Percentiles rank a stretch among this genome's conserved stretches.
phyloP scores from a whole-genome alignment of 2,113 vertebrate species.

The Glaucidium brasilianum region DNA sequence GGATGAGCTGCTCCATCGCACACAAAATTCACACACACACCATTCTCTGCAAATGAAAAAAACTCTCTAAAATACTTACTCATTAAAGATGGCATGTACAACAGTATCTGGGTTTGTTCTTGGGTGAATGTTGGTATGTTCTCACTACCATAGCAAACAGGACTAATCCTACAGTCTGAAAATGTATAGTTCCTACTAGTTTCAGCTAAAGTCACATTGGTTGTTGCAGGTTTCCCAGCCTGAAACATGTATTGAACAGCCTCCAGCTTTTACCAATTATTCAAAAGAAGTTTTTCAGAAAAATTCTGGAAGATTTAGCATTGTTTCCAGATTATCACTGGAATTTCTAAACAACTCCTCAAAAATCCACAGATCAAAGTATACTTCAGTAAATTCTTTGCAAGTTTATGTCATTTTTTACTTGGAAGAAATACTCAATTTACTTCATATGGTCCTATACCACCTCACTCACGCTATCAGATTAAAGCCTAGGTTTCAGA shows the following conservation, averaged over 20 bases:
- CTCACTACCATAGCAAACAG: not conserved
- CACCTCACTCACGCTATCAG: not conserved
- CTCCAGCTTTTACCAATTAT: fast-evolving
- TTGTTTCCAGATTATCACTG: not conserved
- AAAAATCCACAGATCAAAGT: not conserved
- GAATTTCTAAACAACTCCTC: not conserved
- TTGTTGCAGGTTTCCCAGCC: not conserved
- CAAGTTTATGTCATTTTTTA: not conserved
- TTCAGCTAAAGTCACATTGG: not conserved
- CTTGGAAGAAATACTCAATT: not conserved
- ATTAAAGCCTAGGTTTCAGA: not conserved
- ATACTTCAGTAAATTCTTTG: not conserved
- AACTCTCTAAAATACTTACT: not conserved
- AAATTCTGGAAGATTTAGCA: not conserved
- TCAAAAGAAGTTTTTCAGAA: not conserved
- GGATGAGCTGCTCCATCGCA: too few species aligned
- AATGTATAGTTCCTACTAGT: not conserved
- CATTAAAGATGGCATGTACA: not conserved
- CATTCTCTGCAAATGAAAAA: not conserved
- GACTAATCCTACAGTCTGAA: not conserved
- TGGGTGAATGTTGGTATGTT: too few species aligned
- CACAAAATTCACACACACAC: not conserved
- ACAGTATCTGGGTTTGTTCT: not conserved
- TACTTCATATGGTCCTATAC: not conserved
- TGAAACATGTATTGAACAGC: not conserved